phyloP scores from a whole-genome alignment of 2,113 vertebrate species.

The Corydoras sp. region DNA sequence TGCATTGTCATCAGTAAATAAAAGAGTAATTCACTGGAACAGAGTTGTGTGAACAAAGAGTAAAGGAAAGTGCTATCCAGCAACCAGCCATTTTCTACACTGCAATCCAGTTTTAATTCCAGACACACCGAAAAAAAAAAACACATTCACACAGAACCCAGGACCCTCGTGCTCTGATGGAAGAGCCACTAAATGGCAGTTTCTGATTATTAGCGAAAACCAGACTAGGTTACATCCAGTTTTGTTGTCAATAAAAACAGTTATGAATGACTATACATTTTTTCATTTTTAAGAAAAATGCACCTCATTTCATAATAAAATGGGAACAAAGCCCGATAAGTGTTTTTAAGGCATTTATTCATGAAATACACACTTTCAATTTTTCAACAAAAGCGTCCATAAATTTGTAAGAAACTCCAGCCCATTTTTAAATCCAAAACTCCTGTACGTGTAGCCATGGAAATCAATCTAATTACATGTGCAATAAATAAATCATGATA shows the following conservation, averaged over 20 bases:
- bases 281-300: too few relatives aligned
- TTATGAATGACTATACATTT: background rate
- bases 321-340: background rate
- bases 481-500: constrained; percentile 69
- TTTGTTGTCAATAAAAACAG: too few relatives aligned
- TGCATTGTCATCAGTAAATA: background rate
- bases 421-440: constrained; percentile 52
- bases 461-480: constrained; percentile 63
- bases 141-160: too few relatives aligned
- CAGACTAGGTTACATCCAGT: too few relatives aligned
- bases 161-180: too few relatives aligned
- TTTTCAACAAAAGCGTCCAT: constrained; percentile 67
- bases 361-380: constrained; percentile 72
- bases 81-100: too few relatives aligned
- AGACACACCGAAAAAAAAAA: too few relatives aligned
- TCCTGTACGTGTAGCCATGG: constrained; percentile 56
- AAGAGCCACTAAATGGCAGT: too few relatives aligned
- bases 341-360: constrained; percentile 75
- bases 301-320: background rate
- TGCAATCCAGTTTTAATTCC: too few relatives aligned
- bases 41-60: background rate
- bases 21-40: background rate
- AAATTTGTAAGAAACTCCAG: constrained; percentile 64
- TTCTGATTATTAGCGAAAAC: too few relatives aligned
- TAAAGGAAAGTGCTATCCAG: too few relatives aligned